Conservation (phyloP, 2,113 vertebrate genomes). For the Felis chaus region DNA sequence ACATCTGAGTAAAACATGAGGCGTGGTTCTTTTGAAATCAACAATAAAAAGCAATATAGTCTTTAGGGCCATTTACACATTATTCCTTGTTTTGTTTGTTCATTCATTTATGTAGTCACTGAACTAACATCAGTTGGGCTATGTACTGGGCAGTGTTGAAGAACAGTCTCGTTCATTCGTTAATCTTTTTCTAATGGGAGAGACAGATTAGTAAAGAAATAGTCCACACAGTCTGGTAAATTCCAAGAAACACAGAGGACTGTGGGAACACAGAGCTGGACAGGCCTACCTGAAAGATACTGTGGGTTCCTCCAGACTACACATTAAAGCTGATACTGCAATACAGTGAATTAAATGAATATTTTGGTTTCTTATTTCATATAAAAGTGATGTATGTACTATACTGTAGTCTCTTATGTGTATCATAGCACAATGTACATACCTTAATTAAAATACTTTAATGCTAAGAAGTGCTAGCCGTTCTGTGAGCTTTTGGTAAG, state of each 20-base stretch:
- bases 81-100: neutral
- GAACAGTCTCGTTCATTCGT: neutral
- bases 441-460: neutral
- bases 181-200: neutral
- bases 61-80: neutral
- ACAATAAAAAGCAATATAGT: neutral
- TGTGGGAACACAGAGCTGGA: neutral
- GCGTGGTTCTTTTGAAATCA: neutral
- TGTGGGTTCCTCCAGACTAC: neutral
- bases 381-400: neutral
- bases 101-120: neutral
- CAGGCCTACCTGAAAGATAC: neutral
- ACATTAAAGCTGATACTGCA: neutral
- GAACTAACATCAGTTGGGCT: neutral
- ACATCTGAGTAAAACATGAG: neutral
- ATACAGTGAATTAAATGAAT: neutral
- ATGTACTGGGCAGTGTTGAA: neutral
- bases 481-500: neutral
- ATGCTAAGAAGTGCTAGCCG: neutral
- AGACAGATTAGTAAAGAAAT: neutral
- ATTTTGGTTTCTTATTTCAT: neutral
- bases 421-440: neutral
- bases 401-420: neutral
- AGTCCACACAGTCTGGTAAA: neutral
- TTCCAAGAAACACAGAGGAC: neutral